Base-by-base conservation (phyloP, 2,888 invertebrate species). In the Tethea ocularis region DNA sequence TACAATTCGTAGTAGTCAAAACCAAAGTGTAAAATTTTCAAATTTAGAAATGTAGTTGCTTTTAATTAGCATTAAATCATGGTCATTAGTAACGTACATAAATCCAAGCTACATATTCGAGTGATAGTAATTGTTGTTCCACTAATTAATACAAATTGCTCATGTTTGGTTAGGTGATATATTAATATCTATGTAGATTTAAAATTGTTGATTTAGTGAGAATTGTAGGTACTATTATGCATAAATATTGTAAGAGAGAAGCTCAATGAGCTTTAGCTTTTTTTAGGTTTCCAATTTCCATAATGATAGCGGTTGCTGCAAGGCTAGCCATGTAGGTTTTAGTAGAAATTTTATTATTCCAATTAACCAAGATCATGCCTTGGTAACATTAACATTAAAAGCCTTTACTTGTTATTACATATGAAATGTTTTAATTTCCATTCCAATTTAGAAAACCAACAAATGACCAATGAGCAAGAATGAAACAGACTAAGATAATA, bases 401-500 rank as follows among this genome's bases (percentile, higher is more conserved):
- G 46, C 46, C 8, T 46, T 46, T 46, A 46, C 46, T 20, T 20
- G 46, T 46, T 20, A n/a, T 1, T n/a, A 20, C 46, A 20, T n/a
- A 46, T 10, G 1, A 3, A 33, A 54, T 54, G 54, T 33, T 33
- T 54, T 54, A 54, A 54, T 54, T 54, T 53, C 22, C 2, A 33
- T 13, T 20, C 13, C 3, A 10, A 33, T 22, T 22, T 2, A n/a
- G n/a, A 3, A 17, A 54, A 17, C 11, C 11, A 33, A 46, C 46
- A 33, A 54, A 20, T 57, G 52, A 33, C 23, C 33, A 52, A 54
- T 54, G 10, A 54, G n/a, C n/a, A n/a, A n/a, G 22, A 54, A 29
- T n/a, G 10, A 56, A 57, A 41, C 17, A 51, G 22, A 46, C 53
- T 56, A 51, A 65, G 60, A 66, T 62, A 69, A 62, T 63, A 66